Percentiles rank a stretch among this genome's conserved stretches.
phyloP scores from a whole-genome alignment of 2,888 invertebrate species.

The Micoletzkya japonica region DNA sequence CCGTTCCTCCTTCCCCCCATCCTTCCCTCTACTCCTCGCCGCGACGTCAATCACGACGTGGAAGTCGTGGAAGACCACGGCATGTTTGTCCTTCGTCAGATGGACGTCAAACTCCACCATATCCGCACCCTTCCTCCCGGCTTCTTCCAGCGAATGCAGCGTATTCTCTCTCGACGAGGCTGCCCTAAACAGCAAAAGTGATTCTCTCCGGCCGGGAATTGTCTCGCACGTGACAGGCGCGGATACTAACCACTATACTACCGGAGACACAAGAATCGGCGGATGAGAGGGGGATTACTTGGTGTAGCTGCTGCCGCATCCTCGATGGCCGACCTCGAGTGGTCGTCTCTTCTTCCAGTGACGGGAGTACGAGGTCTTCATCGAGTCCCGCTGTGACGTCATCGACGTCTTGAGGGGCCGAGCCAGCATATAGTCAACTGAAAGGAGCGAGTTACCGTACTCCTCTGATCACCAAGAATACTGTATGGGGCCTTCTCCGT shows the following conservation, averaged over 20 bases:
- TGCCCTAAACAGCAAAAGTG: slow-evolving; percentile 29
- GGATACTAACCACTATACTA: neutral
- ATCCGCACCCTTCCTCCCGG: slow-evolving; percentile 90
- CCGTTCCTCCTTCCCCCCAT: slow-evolving; percentile 31
- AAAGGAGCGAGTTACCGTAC: slow-evolving; percentile 6
- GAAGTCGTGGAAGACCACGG: slow-evolving; percentile 94
- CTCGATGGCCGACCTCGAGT: slow-evolving; percentile 91
- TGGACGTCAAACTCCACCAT: slow-evolving; percentile 99
- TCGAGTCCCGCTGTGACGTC: neutral
- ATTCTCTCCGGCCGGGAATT: neutral
- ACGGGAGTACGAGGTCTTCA: slow-evolving; percentile 29
- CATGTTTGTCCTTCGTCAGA: slow-evolving; percentile 80
- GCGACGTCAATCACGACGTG: slow-evolving; percentile 77
- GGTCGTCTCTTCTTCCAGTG: slow-evolving; percentile 47
- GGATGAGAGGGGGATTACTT: slow-evolving; percentile 39
- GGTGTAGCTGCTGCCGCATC: slow-evolving; percentile 83
- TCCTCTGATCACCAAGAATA: neutral
- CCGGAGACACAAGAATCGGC: neutral
- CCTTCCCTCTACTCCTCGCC: slow-evolving; percentile 35
- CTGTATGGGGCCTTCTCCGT: no score
- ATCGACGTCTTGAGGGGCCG: slow-evolving; percentile 26
- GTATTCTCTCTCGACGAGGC: slow-evolving; percentile 85
- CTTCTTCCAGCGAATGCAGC: slow-evolving; percentile 87
- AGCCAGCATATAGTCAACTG: slow-evolving; percentile 48
- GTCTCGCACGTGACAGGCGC: neutral